Evolutionary conservation across 1,140 invertebrate genomes (phyloP).

Genomic region (Meteorus sp.): DNA sequence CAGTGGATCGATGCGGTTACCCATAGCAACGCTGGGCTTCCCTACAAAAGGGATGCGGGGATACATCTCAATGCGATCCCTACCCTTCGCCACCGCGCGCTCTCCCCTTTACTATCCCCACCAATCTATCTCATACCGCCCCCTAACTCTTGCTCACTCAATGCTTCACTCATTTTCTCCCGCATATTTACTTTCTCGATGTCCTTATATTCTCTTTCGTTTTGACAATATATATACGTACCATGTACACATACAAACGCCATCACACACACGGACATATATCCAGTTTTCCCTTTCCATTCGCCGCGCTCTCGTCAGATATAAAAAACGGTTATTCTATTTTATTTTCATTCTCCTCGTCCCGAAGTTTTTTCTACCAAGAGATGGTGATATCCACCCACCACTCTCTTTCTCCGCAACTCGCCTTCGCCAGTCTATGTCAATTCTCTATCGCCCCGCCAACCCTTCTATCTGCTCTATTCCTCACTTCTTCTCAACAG

Average conservation of each 20-base stretch:
- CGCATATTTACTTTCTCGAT: neutral
- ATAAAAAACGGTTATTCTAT: conserved; percentile 5
- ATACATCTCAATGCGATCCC: conserved; percentile 45
- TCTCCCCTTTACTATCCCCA: too few relatives aligned
- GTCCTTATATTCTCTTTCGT: neutral
- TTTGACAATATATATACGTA: neutral
- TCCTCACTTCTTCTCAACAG: neutral
- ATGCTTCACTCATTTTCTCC: too few relatives aligned
- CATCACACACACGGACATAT: neutral
- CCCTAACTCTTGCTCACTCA: too few relatives aligned
- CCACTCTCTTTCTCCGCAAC: conserved; percentile 11
- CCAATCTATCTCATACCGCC: too few relatives aligned
- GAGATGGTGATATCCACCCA: too few relatives aligned
- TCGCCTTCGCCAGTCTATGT: neutral
- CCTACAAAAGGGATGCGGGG: conserved; percentile 38
- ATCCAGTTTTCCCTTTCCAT: neutral
- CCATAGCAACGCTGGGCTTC: conserved; percentile 36
- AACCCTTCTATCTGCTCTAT: neutral
- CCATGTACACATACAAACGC: too few relatives aligned
- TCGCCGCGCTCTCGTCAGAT: neutral
- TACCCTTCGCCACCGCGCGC: conserved; percentile 16
- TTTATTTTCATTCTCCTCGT: neutral
- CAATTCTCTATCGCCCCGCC: neutral
- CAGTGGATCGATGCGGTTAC: conserved; percentile 42
- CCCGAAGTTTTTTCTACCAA: conserved; percentile 4